Base-by-base conservation (phyloP, 92 coral and sea anemone species). In the Epizoanthus fatuus region DNA sequence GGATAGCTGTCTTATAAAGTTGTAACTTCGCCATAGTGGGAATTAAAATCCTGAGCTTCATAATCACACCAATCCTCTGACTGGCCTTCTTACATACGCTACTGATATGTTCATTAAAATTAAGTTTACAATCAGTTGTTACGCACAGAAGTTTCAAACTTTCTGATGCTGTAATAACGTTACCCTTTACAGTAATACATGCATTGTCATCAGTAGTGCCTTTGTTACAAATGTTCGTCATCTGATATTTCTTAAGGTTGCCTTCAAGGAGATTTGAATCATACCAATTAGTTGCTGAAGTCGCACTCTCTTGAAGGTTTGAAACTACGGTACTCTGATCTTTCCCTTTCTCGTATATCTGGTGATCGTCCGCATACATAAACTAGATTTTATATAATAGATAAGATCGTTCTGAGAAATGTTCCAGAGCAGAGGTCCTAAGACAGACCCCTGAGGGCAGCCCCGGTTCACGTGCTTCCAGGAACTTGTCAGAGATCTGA, bases 401-500 rank as follows among this genome's bases (percentile, higher is more conserved):
- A n/a, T n/a, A n/a, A n/a, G n/a, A n/a, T n/a, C n/a, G n/a, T n/a
- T n/a, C n/a, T n/a, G n/a, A n/a, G n/a, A n/a, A n/a, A n/a, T n/a
- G n/a, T n/a, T n/a, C n/a, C 51, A 45, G 7, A 63, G 15, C 16
- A 67, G 49, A 0, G 72, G 72, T 67, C 72, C 52, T n/a, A 79
- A 54, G 38, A 67, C 86, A 6, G 87, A 86, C 32, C 90, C 87
- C 70, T 86, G 90, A 72, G 93, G 90, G 22, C 84, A 86, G 52
- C 93, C 93, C 5, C 90, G 37, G 16, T 67, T 72, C 72, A 80
- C 17, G 0, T 58, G 55, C 62, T 59, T 90, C 87, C 84, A 86
- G 60, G 86, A 77, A 39, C 93, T 85, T 15, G 35, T 57, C 17
- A 35, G 56, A 29, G 62, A 9, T 73, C 93, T 90, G 13, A 90